Evolutionary conservation across 2,797 vertebrate genomes (phyloP).

Genomic region (Paguma larvata): DNA sequence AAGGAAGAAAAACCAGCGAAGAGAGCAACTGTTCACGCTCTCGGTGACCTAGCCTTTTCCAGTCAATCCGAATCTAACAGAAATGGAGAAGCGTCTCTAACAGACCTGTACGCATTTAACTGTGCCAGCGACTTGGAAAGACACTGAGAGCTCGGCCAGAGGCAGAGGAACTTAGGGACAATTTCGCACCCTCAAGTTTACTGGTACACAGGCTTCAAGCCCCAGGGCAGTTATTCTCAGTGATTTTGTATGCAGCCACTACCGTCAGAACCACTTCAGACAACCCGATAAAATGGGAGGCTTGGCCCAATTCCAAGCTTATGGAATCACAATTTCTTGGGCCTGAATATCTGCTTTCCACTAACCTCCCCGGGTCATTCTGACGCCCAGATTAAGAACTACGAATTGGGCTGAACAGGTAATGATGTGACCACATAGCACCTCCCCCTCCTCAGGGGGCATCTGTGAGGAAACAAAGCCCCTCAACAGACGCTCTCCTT

Average conservation of each 20-base stretch:
- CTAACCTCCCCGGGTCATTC: neutral
- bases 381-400: neutral
- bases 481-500: neutral
- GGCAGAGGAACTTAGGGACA: neutral
- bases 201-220: neutral
- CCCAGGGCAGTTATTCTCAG: neutral
- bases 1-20: neutral
- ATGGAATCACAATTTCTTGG: neutral
- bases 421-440: neutral
- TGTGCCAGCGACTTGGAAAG: neutral
- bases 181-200: neutral
- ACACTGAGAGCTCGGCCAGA: neutral
- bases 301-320: neutral
- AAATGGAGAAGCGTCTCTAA: neutral
- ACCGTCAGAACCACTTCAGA: neutral
- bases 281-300: neutral
- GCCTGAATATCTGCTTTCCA: neutral
- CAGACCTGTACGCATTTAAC: neutral
- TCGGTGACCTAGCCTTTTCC: neutral
- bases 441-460: neutral
- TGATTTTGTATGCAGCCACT: neutral
- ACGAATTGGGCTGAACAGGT: neutral
- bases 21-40: neutral
- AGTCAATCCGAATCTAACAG: neutral
- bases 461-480: neutral